Conservation (phyloP, 1,140 invertebrate species). For the Alviniconcha marisindica region DNA sequence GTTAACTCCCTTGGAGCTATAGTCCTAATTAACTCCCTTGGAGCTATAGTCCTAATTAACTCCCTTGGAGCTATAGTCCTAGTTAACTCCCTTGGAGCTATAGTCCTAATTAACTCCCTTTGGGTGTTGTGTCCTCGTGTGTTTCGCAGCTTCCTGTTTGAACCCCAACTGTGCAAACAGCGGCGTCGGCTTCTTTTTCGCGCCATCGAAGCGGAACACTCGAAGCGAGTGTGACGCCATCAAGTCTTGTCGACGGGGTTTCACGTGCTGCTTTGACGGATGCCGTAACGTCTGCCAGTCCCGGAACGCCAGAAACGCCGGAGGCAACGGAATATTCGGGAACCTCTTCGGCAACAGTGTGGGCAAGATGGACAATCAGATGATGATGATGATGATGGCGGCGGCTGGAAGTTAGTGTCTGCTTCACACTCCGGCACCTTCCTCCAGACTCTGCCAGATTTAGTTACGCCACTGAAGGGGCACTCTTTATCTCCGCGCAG, state of each 20-base stretch:
- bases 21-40: no score
- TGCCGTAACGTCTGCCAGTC: constrained; percentile 5
- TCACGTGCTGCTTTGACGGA: constrained; percentile 4
- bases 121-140: background rate
- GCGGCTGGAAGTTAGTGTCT: background rate
- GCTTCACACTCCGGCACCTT: no score
- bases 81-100: no score
- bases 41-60: no score
- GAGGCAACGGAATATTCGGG: background rate
- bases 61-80: no score
- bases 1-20: no score
- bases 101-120: no score
- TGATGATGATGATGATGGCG: constrained; percentile 3
- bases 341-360: constrained; percentile 7
- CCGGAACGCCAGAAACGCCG: background rate
- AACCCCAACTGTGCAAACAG: background rate
- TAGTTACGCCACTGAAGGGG: no score
- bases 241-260: constrained; percentile 1
- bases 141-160: constrained; percentile 2
- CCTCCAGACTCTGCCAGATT: no score
- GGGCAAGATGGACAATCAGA: background rate
- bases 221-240: constrained; percentile 26
- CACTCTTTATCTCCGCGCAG: no score
- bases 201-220: background rate
- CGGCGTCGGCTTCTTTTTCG: background rate